Evolutionary conservation across 2,113 vertebrate genomes (phyloP).

Genomic region (Tachysurus fulvidraco): DNA sequence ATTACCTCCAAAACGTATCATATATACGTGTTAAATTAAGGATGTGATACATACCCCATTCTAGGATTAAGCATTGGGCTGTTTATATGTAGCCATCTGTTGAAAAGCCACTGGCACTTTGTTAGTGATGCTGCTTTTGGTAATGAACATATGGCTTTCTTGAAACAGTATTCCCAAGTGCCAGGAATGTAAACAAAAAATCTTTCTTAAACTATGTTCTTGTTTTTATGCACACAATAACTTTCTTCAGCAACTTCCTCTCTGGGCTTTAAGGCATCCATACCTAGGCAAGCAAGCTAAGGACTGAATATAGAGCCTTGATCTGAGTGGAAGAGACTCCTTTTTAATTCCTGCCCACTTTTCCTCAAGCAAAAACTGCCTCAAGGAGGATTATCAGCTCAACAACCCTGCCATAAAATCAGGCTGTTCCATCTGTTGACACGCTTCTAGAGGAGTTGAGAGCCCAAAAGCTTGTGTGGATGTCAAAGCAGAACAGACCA

Average conservation of each 20-base stretch:
- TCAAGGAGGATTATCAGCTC: conserved; percentile 48
- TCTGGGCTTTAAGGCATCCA: neutral
- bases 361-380: conserved; percentile 37
- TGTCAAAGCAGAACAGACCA: conserved; percentile 9
- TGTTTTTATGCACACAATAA: neutral
- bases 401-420: conserved; percentile 45
- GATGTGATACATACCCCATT: conserved; percentile 4
- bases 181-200: neutral
- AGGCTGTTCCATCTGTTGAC: conserved; percentile 49
- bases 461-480: conserved; percentile 23
- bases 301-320: neutral
- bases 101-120: conserved; percentile 32
- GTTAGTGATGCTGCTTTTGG: conserved; percentile 30
- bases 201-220: neutral
- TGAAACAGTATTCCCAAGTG: conserved; percentile 6
- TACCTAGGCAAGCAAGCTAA: conserved; percentile 17
- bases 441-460: conserved; percentile 17
- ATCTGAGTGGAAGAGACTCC: conserved; percentile 20
- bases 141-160: conserved; percentile 45
- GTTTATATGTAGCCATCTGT: conserved; percentile 42
- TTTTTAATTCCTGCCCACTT: conserved; percentile 28
- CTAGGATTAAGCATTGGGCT: conserved; percentile 21
- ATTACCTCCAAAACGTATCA: conserved; percentile 14
- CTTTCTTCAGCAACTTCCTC: conserved; percentile 12
- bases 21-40: conserved; percentile 2